Percentiles rank a stretch among this genome's conserved stretches.
Conservation (phyloP, 2,113 vertebrate species). For the Charina bottae region DNA sequence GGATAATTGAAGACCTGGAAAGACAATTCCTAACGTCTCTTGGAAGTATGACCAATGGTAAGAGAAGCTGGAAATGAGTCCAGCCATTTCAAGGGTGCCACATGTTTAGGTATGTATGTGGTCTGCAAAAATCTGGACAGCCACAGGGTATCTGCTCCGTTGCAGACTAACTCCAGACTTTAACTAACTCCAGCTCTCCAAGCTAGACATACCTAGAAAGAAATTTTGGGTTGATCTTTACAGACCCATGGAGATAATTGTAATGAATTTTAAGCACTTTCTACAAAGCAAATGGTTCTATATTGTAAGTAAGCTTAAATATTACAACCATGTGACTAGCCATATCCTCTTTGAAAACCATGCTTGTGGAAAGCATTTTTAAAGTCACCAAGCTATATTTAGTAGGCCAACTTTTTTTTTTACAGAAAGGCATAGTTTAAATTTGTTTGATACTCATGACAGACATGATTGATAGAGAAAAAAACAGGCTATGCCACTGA, state of each 20-base stretch:
- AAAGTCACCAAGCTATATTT: background rate
- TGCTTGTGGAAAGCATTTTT: background rate
- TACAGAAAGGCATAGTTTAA: constrained; percentile 19
- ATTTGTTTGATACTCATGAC: background rate
- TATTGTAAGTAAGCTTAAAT: too few species aligned
- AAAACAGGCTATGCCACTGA: background rate
- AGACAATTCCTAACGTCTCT: background rate
- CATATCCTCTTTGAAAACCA: background rate
- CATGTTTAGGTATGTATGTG: background rate
- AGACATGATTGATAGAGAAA: background rate
- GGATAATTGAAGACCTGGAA: background rate
- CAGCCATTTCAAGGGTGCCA: too few species aligned
- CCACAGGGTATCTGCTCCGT: too few species aligned
- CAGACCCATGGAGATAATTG: too few species aligned
- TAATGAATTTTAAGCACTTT: too few species aligned
- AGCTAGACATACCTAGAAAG: too few species aligned
- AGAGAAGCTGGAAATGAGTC: background rate
- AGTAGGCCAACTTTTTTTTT: background rate
- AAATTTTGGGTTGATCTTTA: too few species aligned
- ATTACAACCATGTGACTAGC: too few species aligned
- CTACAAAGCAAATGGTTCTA: too few species aligned
- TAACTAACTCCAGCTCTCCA: too few species aligned
- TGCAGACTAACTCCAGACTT: too few species aligned
- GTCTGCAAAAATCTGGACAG: too few species aligned
- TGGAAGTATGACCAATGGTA: background rate